Evolutionary conservation across 2,888 invertebrate genomes (phyloP), one percentile per base, ranked within the genome.

Genomic region (Calameuta idolon): DNA sequence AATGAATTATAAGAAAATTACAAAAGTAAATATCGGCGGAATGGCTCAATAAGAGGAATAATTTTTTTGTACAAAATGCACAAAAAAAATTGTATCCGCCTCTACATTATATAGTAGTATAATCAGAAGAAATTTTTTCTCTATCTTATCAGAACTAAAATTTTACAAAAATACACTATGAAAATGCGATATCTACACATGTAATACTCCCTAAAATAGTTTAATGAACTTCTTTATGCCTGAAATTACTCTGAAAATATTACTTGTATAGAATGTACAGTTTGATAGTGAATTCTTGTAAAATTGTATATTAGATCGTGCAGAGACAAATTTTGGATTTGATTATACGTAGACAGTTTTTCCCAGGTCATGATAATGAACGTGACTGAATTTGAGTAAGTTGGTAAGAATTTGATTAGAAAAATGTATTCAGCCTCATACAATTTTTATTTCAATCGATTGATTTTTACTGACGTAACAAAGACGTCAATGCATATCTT

Each of bases 21-120:
- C 76, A 73, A 69, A 77, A 76, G 76, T 73, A 12, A 23, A 69
- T 68, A 75, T 75, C 3, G 69, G 76, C 15, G 33, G 34, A 73
- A 68, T 15, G 34, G 40, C 34, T 40, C 1, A 76, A 69, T 31
- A 34, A 55, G 55, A 40, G 34, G 12, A 69, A 34, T 34, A 75
- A 75, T 30, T 35, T 74, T 33, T 23, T 34, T 31, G 31, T 55
- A 12, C 1, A 37, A 75, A 73, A 73, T n/a, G 69, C 68, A 71
- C 69, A 31, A 23, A 68, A 15, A 30, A 80, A 77, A 15, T 34
- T 3, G 1, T 4, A 4, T 12, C 4, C 12, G 4, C 4, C 12
- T 37, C 12, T 37, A 37, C 37, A 3, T 12, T 12, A 12, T 37
- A 37, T 4, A 37, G 12, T 12, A 4, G 4, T 35, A 4, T 37